Conservation (phyloP, 2,113 vertebrate genomes). For the Lycaon pictus region DNA sequence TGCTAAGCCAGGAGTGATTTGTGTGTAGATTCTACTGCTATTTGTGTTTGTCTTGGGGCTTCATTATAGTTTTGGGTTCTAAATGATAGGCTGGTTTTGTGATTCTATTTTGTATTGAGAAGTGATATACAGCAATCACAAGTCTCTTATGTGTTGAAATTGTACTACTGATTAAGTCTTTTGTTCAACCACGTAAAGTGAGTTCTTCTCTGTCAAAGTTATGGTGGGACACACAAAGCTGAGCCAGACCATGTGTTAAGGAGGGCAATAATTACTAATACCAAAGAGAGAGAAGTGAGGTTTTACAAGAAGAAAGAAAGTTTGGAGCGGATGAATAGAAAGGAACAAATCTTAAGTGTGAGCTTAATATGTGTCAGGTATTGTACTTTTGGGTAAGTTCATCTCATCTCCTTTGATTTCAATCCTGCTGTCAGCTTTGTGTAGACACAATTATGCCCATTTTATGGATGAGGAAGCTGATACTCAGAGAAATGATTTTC, state of each 20-base stretch:
- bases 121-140: not conserved
- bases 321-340: not conserved
- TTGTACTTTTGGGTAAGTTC: not conserved
- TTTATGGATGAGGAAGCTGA: not conserved
- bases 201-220: not conserved
- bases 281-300: not conserved
- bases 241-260: not conserved
- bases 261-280: not conserved
- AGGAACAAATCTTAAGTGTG: not conserved
- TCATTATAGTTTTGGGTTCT: not conserved
- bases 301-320: not conserved
- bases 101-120: not conserved
- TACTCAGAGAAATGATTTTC: not conserved
- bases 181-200: not conserved
- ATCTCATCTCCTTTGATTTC: not conserved
- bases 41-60: not conserved
- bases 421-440: not conserved
- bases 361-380: not conserved
- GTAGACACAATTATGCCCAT: not conserved
- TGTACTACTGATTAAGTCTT: not conserved
- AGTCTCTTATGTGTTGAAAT: not conserved
- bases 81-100: not conserved
- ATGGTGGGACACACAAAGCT: not conserved
- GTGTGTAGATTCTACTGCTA: not conserved
- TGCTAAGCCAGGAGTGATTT: not conserved